Conservation (phyloP, 1,140 invertebrate species). For the Apolygus lucorum region DNA sequence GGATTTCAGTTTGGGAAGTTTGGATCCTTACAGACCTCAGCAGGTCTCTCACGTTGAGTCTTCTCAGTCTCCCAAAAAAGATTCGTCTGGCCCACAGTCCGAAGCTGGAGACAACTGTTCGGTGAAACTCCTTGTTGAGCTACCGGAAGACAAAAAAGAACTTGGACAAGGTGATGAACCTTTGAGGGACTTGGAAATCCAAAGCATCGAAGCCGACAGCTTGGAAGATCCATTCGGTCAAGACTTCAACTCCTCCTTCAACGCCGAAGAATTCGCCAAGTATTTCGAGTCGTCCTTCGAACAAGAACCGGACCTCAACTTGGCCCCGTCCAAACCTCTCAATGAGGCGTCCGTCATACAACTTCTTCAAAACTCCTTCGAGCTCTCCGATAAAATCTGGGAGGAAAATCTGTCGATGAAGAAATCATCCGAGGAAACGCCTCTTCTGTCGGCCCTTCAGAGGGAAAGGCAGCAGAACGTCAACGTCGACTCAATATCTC, state of each 20-base stretch:
- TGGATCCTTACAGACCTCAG: neutral
- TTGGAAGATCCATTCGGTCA: neutral
- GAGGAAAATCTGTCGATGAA: conserved; percentile 20
- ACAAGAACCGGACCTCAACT: neutral
- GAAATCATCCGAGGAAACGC: conserved; percentile 19
- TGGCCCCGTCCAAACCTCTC: neutral
- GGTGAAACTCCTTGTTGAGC: neutral
- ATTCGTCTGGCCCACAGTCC: neutral
- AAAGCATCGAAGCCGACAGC: conserved; percentile 4
- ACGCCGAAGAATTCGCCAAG: neutral
- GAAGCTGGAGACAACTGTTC: neutral
- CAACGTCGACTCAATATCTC: conserved; percentile 22
- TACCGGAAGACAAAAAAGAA: neutral
- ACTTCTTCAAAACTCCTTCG: conserved; percentile 5
- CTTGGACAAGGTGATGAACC: conserved; percentile 15
- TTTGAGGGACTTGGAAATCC: neutral
- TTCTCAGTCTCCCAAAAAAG: no score
- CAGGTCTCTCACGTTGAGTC: neutral
- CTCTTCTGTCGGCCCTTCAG: conserved; percentile 21
- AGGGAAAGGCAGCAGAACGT: conserved; percentile 15
- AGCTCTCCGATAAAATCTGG: conserved; percentile 28
- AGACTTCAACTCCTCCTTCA: neutral
- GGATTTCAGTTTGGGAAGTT: neutral
- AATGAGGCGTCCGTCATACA: neutral
- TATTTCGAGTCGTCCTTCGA: neutral